These are phyloP conservation scores for Drosophila lacicola DNA, from an alignment of 2,888 invertebrate genomes.

Conservation along the genomic window DNA sequence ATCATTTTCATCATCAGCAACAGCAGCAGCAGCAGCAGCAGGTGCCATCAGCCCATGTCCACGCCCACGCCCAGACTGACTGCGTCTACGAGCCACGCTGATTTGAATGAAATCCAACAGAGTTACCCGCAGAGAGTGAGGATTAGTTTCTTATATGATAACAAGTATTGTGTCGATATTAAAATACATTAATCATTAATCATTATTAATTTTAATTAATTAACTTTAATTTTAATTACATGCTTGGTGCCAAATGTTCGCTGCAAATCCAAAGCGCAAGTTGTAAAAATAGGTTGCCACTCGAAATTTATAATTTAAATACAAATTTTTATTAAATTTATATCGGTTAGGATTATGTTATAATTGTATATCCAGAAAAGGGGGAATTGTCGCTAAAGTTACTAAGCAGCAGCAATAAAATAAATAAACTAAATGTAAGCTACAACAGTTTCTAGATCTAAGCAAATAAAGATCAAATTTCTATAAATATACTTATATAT, in stretches of 20 bases:
- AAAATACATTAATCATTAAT: conserved; percentile 22
- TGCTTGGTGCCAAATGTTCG: conserved; percentile 68
- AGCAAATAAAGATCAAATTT: conserved; percentile 30
- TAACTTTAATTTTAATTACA: conserved; percentile 36
- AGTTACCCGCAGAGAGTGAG: conserved; percentile 48
- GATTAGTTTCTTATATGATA: conserved; percentile 24
- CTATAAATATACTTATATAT: conserved; percentile 10
- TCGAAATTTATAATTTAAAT: conserved; percentile 34
- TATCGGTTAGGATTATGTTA: conserved; percentile 24
- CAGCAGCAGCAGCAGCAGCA: conserved; percentile 25
- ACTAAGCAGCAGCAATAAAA: conserved; percentile 59
- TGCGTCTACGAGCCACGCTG: conserved; percentile 65
- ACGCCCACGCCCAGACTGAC: conserved; percentile 79
- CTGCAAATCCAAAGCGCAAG: conserved; percentile 66
- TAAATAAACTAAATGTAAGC: conserved; percentile 28
- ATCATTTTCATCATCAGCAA: conserved; percentile 50
- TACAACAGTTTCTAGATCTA: conserved; percentile 14
- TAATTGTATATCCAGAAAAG: conserved; percentile 16
- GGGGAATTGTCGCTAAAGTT: conserved; percentile 73
- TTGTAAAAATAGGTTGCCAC: conserved; percentile 67
- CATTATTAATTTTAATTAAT: too few relatives aligned
- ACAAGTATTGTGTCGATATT: conserved; percentile 51
- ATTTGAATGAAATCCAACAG: neutral
- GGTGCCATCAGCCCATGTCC: conserved; percentile 41
- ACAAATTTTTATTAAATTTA: conserved; percentile 16